Conservation (phyloP, 2,888 invertebrate genomes). For the Macropis europaea region DNA sequence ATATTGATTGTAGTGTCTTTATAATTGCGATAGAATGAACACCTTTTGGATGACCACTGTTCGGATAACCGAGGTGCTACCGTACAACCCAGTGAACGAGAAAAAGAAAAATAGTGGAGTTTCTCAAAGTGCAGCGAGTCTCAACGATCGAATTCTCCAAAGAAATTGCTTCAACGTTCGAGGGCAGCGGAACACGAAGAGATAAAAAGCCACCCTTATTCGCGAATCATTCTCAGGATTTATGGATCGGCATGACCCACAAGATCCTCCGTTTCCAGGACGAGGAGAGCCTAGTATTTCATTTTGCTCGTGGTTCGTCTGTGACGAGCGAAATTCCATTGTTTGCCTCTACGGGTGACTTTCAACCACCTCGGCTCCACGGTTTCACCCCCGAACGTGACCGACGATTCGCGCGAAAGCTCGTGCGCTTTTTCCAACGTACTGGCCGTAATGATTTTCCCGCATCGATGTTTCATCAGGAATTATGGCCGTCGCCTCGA, state of each 20-base stretch:
- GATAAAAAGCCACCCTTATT: slow-evolving; percentile 3
- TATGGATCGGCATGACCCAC: neutral
- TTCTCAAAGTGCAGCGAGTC: slow-evolving; percentile 16
- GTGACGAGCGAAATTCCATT: slow-evolving; percentile 15
- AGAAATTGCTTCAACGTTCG: slow-evolving; percentile 19
- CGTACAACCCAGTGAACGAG: no score
- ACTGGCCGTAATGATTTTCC: slow-evolving; percentile 5
- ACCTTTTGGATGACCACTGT: no score
- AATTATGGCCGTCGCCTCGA: neutral
- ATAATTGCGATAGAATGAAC: no score
- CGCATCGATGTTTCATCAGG: neutral
- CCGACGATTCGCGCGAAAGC: neutral
- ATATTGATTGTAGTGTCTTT: no score
- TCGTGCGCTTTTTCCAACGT: neutral
- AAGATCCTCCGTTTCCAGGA: neutral
- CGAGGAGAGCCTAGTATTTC: slow-evolving; percentile 4
- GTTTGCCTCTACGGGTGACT: neutral
- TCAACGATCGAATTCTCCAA: slow-evolving; percentile 22
- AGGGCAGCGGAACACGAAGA: slow-evolving; percentile 3
- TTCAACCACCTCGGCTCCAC: neutral
- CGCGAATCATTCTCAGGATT: slow-evolving; percentile 31
- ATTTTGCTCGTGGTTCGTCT: slow-evolving; percentile 28
- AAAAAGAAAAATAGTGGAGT: no score
- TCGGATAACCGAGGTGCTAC: no score
- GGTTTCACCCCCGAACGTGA: neutral